Evolutionary conservation across 2,888 invertebrate genomes (phyloP), one percentile per base, ranked within the genome.

Genomic region (Zaprionus bogoriensis): DNA sequence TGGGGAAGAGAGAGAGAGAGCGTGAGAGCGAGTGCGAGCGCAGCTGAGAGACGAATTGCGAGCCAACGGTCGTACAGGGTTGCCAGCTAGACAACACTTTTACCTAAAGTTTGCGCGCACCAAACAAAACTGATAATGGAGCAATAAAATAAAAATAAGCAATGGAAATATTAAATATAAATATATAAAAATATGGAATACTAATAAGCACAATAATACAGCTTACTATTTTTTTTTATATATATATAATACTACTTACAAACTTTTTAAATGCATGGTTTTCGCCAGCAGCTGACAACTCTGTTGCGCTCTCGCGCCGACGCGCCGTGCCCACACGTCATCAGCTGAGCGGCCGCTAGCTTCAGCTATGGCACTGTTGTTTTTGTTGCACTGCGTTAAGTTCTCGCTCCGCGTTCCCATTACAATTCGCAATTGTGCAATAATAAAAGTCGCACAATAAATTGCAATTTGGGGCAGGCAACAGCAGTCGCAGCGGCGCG

Each of bases 311-410:
- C 75, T 62, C 57, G 72, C 84, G 81, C 66, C 77, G 77, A 42
- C 81, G 77, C 83, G 71, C 48, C 6, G 5, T 36, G 3, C 32
- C 17, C 17, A 59, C 68, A 85, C 85, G 79, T 85, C 80, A 82
- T 84, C 80, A 85, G 80, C 85, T 85, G 80, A 54, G 66, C 67
- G 30, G 28, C 53, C 36, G 54, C 44, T 51, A 55, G 36, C 58
- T 28, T 38, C 58, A 67, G 22, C 30, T 22, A 64, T 47, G 20
- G 28, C n/a, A n/a, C n/a, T n/a, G 50, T 70, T 70, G 47, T 61
- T 71, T 28, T 67, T 79, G 82, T 58, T 79, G 63, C 52, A 41
- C 50, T 51, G 63, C 51, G 54, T 41, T 54, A 38, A 63, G 30
- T 45, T 28, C 62, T 68, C 44, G 44, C 38, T 57, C 66, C 6